Evolutionary conservation across 2,888 invertebrate species (phyloP).

Genomic region (Neoitamus cyanurus): DNA sequence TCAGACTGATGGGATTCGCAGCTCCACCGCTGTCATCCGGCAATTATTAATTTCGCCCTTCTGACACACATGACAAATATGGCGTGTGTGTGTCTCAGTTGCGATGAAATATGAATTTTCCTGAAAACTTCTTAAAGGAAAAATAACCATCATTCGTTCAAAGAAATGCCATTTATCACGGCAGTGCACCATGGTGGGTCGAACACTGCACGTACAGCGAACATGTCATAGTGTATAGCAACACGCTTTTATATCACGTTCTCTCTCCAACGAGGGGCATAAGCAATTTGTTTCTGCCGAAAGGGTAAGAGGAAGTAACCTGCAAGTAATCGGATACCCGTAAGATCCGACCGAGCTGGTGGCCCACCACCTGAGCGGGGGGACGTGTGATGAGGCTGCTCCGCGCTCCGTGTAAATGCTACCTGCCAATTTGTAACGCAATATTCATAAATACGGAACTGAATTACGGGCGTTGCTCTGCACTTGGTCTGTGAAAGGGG

Average conservation of each 20-base stretch:
- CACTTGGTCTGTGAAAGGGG: neutral
- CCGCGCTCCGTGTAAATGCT: conserved; percentile 44
- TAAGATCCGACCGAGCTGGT: neutral
- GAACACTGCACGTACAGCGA: conserved; percentile 14
- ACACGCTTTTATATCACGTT: conserved; percentile 25
- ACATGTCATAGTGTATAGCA: conserved; percentile 35
- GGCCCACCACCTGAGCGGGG: neutral
- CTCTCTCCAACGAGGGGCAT: neutral
- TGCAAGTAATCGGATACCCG: conserved; percentile 26
- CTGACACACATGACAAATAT: conserved; percentile 33
- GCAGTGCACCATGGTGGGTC: conserved; percentile 39
- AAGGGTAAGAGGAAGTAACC: conserved; percentile 12
- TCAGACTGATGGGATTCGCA: neutral
- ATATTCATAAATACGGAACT: conserved; percentile 47
- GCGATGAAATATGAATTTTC: conserved; percentile 36
- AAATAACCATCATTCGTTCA: conserved; percentile 39
- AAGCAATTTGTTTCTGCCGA: conserved; percentile 30
- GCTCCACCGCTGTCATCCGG: conserved; percentile 17
- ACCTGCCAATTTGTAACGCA: conserved; percentile 47
- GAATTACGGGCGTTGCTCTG: neutral
- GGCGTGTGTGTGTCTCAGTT: conserved; percentile 21
- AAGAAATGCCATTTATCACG: conserved; percentile 28
- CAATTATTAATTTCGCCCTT: conserved; percentile 28
- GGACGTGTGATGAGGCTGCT: neutral
- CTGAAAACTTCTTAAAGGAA: conserved; percentile 34